Percentiles rank a stretch among this genome's conserved stretches.
These are phyloP conservation scores for Distichodus sexfasciatus DNA, from an alignment of 2,797 vertebrate genomes.

Conservation along the genomic window DNA sequence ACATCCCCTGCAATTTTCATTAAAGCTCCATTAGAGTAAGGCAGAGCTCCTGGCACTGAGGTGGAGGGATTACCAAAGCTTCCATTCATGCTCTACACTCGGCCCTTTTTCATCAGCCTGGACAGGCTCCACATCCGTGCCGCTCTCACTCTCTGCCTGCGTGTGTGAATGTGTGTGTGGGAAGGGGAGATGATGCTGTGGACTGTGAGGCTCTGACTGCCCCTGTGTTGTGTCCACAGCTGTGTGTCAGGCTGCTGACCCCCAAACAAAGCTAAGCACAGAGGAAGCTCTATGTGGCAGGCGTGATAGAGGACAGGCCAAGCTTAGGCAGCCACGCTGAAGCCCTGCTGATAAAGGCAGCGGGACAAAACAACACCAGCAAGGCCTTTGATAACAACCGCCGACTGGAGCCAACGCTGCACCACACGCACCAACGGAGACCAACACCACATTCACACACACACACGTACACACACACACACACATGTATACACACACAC, in stretches of 20 bases:
- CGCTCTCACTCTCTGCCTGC: slow-evolving; percentile 22
- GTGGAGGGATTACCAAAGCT: slow-evolving; percentile 43
- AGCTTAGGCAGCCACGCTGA: slow-evolving; percentile 44
- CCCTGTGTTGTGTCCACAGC: slow-evolving; percentile 57
- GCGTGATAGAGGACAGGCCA: slow-evolving; percentile 49
- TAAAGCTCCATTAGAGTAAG: slow-evolving; percentile 45
- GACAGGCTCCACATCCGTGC: slow-evolving; percentile 43
- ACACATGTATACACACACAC: too few relatives aligned
- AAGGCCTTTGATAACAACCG: slow-evolving; percentile 52
- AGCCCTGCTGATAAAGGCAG: slow-evolving; percentile 43
- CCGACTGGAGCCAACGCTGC: slow-evolving; percentile 46
- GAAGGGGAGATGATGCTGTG: slow-evolving; percentile 39
- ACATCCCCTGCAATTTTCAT: slow-evolving; percentile 37
- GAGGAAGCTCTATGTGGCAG: slow-evolving; percentile 55
- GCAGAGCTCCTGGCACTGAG: slow-evolving; percentile 40
- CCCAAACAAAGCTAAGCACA: slow-evolving; percentile 53
- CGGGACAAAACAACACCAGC: slow-evolving; percentile 53
- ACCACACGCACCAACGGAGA: slow-evolving; percentile 33
- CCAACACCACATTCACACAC: slow-evolving; percentile 30
- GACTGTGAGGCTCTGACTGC: slow-evolving; percentile 48
- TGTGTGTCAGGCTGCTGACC: slow-evolving; percentile 56
- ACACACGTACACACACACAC: slow-evolving; percentile 13
- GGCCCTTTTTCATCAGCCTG: slow-evolving; percentile 47
- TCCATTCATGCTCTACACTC: slow-evolving; percentile 49
- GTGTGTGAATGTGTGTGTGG: slow-evolving; percentile 34